Percentiles rank a stretch among this genome's conserved stretches.
Evolutionary conservation across 2,888 invertebrate genomes (phyloP).

Genomic region (Erebia palarica): DNA sequence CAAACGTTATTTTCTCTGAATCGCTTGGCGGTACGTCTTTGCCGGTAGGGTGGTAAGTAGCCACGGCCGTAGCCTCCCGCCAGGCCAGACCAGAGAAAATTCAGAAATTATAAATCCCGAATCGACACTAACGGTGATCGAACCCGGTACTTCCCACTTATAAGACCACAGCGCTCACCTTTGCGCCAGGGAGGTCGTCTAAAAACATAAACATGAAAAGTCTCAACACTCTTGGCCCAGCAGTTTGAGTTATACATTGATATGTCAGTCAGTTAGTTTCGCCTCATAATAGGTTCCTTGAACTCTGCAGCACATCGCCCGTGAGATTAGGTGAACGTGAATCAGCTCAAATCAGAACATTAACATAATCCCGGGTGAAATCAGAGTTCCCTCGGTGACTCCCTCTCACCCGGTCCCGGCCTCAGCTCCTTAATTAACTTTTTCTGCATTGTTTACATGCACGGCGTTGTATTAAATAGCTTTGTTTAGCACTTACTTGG

Average conservation of each 20-base stretch:
- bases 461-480: constrained; percentile 12
- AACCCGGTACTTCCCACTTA: too few species aligned
- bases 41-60: too few species aligned
- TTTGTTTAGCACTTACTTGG: not conserved
- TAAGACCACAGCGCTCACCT: too few species aligned
- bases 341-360: constrained; percentile 44
- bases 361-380: constrained; percentile 45
- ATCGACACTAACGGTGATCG: too few species aligned
- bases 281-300: constrained; percentile 21
- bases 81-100: too few species aligned
- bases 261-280: not conserved
- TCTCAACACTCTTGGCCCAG: too few species aligned
- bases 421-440: constrained; percentile 25
- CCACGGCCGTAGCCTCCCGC: too few species aligned
- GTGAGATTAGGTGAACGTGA: constrained; percentile 43
- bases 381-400: constrained; percentile 38
- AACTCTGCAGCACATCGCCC: constrained; percentile 39
- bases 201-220: too few species aligned
- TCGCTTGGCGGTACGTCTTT: too few species aligned
- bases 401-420: constrained; percentile 31
- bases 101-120: too few species aligned
- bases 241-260: too few species aligned
- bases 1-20: not conserved
- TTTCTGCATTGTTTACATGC: constrained; percentile 24
- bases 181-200: too few species aligned